These are phyloP conservation scores for Catharus fuscescens DNA, from an alignment of 2,113 vertebrate genomes.

Conservation along the genomic window DNA sequence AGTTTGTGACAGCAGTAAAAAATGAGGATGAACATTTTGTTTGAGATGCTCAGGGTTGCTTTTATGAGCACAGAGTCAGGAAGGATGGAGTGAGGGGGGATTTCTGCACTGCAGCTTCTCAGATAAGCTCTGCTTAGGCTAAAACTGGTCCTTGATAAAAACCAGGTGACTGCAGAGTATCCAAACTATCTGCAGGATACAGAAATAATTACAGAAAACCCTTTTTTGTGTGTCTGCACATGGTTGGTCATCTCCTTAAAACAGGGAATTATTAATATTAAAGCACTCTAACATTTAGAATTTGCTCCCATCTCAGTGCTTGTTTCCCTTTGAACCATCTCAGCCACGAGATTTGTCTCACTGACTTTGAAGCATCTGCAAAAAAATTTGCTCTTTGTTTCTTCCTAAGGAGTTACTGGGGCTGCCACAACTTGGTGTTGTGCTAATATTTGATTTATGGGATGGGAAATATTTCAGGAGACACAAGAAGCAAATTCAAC, in stretches of 20 bases:
- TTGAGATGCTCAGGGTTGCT: neutral
- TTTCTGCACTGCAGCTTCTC: neutral
- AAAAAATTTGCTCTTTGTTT: neutral
- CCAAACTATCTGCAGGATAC: neutral
- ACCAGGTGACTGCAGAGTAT: too few species aligned
- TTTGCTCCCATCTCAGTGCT: neutral
- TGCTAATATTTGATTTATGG: neutral
- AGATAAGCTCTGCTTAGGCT: neutral
- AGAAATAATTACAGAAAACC: neutral
- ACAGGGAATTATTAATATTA: neutral
- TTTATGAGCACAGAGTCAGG: neutral
- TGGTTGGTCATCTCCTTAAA: neutral
- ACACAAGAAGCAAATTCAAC: neutral
- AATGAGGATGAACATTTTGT: neutral
- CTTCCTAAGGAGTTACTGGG: neutral
- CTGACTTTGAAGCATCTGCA: neutral
- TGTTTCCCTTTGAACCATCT: neutral
- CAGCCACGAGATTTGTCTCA: neutral
- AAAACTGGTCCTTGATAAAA: neutral
- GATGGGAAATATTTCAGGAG: neutral
- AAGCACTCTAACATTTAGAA: neutral
- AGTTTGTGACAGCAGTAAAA: neutral
- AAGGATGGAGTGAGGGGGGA: neutral
- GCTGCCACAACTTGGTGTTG: neutral
- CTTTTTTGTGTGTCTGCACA: neutral